phyloP scores from a whole-genome alignment of 2,888 invertebrate species.

The Oegoconia quadripuncta region DNA sequence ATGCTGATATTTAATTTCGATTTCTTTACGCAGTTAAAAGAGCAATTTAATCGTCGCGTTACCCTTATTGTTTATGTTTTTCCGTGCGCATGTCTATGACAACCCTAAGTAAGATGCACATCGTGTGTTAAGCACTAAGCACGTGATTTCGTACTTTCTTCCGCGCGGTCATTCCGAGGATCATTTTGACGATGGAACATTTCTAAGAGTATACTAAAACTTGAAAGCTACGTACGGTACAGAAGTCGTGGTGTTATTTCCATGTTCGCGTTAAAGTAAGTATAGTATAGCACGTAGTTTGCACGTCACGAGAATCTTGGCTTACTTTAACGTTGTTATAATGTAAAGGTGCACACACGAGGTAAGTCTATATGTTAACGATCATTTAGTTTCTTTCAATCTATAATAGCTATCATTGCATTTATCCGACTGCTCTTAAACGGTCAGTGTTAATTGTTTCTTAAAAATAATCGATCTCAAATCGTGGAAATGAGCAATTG shows the following conservation, averaged over 20 bases:
- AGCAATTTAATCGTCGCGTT: too few relatives aligned
- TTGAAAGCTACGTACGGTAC: conserved; percentile 2
- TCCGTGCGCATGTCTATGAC: too few relatives aligned
- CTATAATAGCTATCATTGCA: not conserved
- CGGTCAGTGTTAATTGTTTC: too few relatives aligned
- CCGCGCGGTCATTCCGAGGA: not conserved
- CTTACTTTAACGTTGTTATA: conserved; percentile 17
- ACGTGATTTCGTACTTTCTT: conserved; percentile 2
- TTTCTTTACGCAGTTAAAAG: too few relatives aligned
- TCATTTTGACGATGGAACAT: conserved; percentile 1
- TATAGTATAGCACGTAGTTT: conserved; percentile 23
- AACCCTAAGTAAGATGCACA: conserved; percentile 7
- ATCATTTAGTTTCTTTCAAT: not conserved
- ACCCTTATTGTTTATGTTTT: too few relatives aligned
- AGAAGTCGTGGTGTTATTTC: conserved; percentile 13
- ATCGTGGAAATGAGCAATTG: too few relatives aligned
- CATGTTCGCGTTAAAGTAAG: conserved; percentile 19
- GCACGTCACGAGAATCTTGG: conserved; percentile 23
- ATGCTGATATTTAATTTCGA: too few relatives aligned
- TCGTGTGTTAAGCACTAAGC: conserved; percentile 1
- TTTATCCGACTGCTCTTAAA: too few relatives aligned
- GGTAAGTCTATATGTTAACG: not conserved
- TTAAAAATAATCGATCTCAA: too few relatives aligned
- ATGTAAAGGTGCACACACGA: conserved; percentile 12
- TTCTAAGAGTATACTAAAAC: not conserved